Percentiles rank a stretch among this genome's conserved stretches.
Conservation (phyloP, 2,888 invertebrate species). For the Pardosa pseudoannulata region DNA sequence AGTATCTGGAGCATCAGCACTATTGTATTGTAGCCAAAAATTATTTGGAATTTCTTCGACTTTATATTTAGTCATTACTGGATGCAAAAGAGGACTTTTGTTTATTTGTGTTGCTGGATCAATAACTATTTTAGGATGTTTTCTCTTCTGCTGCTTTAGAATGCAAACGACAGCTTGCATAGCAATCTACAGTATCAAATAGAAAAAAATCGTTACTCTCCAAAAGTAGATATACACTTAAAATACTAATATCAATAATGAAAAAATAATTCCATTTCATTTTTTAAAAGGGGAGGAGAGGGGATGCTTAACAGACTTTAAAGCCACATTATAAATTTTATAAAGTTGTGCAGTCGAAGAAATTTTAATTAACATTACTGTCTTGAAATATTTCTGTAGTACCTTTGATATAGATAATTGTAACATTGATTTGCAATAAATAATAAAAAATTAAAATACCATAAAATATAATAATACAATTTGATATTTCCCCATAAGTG, state of each 20-base stretch:
- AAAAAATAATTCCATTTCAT: background rate
- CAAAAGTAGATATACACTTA: no score
- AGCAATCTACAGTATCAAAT: conserved; percentile 79
- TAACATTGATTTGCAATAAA: no score
- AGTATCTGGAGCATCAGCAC: conserved; percentile 81
- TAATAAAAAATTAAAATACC: no score
- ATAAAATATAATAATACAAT: no score
- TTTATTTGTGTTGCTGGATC: conserved; percentile 79
- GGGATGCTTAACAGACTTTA: no score
- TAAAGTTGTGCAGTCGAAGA: no score
- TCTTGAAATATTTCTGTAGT: no score
- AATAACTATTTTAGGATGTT: conserved; percentile 81
- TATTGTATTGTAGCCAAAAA: conserved; percentile 85
- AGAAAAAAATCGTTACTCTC: background rate
- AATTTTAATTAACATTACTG: no score
- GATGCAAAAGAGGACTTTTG: conserved; percentile 29
- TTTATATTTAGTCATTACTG: conserved; percentile 27
- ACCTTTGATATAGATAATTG: no score
- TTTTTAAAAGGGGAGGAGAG: no score
- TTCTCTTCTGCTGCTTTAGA: conserved; percentile 85
- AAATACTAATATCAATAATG: background rate
- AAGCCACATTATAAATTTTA: no score
- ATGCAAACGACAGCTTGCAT: conserved; percentile 82
- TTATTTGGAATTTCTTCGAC: conserved; percentile 82
- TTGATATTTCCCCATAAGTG: no score